These are phyloP conservation scores for Isaurus tuberculatus DNA, from an alignment of 92 coral and sea anemone species.

Conservation along the genomic window DNA sequence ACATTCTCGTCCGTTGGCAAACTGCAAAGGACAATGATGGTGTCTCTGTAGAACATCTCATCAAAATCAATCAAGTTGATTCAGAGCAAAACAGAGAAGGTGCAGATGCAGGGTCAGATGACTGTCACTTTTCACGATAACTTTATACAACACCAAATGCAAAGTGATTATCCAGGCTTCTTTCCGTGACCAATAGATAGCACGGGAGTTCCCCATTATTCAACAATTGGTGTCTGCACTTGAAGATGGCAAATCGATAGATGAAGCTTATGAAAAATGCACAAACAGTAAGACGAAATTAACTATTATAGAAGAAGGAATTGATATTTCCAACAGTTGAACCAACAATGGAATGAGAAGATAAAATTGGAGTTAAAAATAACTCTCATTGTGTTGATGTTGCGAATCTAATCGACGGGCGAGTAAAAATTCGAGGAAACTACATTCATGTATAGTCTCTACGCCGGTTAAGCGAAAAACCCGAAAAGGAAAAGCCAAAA, in stretches of 20 bases:
- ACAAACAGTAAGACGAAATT: background rate
- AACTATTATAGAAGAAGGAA: background rate
- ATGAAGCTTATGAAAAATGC: background rate
- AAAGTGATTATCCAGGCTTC: conserved; percentile 26
- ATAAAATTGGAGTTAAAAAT: background rate
- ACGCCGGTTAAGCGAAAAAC: background rate
- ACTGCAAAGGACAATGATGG: conserved; percentile 17
- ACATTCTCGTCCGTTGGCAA: conserved; percentile 10
- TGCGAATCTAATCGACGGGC: background rate
- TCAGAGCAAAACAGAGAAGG: background rate
- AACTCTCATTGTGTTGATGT: background rate
- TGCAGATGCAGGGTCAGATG: background rate
- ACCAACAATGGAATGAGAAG: background rate
- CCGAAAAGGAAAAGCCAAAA: background rate
- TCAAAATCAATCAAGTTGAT: conserved; percentile 16
- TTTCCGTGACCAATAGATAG: conserved; percentile 19
- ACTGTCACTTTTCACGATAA: conserved; percentile 4
- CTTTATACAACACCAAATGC: conserved; percentile 23
- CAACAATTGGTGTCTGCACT: conserved; percentile 16
- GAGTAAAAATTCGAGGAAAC: background rate
- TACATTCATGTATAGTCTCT: background rate
- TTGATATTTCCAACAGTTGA: conserved; percentile 5
- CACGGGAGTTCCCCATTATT: conserved; percentile 13
- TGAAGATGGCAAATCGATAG: background rate
- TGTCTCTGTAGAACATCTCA: conserved; percentile 4